These are phyloP conservation scores for Paracentrotus lividus DNA, from an alignment of 53 echinoderm and acorn worm species.

Conservation along the genomic window DNA sequence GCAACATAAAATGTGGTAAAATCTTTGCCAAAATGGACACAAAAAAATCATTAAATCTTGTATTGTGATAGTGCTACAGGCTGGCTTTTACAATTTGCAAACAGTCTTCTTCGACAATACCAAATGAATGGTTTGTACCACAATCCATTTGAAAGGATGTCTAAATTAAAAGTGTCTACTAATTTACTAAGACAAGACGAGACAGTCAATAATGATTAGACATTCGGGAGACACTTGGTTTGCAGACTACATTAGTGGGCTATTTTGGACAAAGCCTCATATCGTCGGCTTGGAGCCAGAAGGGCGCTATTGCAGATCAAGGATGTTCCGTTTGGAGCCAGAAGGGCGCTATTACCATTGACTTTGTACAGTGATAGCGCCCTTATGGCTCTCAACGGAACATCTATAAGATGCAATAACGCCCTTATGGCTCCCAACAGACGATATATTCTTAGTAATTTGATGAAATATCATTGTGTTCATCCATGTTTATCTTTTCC, in stretches of 20 bases:
- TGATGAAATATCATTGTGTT: too few relatives aligned
- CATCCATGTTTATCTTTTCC: too few relatives aligned
- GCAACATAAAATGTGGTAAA: background rate
- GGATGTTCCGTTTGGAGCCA: too few relatives aligned
- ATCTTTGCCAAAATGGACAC: background rate
- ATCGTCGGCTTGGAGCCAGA: too few relatives aligned
- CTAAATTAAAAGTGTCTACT: constrained; percentile 48
- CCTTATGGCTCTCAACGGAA: too few relatives aligned
- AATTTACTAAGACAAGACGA: constrained; percentile 15
- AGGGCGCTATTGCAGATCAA: too few relatives aligned
- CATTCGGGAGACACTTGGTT: background rate
- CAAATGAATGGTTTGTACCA: constrained; percentile 4
- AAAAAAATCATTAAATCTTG: background rate
- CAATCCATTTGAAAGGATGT: constrained; percentile 39
- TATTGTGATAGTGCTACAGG: background rate
- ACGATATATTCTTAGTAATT: background rate
- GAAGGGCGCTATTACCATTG: too few relatives aligned
- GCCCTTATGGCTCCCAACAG: background rate
- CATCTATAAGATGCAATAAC: background rate
- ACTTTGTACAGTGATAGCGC: too few relatives aligned
- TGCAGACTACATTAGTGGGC: background rate
- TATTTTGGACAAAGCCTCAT: constrained; percentile 7
- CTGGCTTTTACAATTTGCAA: background rate
- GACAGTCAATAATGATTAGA: constrained; percentile 8
- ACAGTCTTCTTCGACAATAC: background rate